Evolutionary conservation across 2,888 invertebrate species (phyloP).

Genomic region (Xylota sylvarum): DNA sequence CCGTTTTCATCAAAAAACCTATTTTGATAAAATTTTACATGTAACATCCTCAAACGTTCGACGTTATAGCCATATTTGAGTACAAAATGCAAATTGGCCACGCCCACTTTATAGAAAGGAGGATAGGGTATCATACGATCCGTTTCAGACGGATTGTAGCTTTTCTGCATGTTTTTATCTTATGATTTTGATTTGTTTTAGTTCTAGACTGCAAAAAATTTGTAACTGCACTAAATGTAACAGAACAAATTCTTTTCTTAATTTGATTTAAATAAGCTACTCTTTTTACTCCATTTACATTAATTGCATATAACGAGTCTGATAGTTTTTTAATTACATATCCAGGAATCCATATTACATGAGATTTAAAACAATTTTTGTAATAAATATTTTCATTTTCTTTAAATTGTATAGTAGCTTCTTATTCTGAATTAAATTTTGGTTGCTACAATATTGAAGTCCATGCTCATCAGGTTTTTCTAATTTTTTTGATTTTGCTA

Average conservation of each 20-base stretch:
- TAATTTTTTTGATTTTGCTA: background rate
- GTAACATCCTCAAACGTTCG: too few species aligned
- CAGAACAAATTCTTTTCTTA: background rate
- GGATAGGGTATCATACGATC: too few species aligned
- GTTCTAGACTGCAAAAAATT: background rate
- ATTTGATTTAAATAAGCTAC: too few species aligned
- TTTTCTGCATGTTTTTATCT: too few species aligned
- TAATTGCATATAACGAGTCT: background rate
- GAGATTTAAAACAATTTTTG: constrained; percentile 4
- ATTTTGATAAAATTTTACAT: too few species aligned
- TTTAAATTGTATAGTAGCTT: background rate
- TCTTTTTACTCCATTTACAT: background rate
- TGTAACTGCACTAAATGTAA: background rate
- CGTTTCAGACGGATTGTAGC: too few species aligned
- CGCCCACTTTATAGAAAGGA: too few species aligned
- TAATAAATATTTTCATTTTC: constrained; percentile 6
- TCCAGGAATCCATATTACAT: background rate
- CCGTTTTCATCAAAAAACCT: too few species aligned
- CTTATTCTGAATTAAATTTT: background rate
- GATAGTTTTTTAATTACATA: background rate
- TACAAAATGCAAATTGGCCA: too few species aligned
- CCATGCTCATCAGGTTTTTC: constrained; percentile 23
- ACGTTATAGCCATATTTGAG: too few species aligned
- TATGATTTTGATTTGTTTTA: background rate
- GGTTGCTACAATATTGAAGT: background rate